These are phyloP conservation scores for Acipenser ruthenus DNA, from an alignment of 2,797 vertebrate genomes.

Conservation along the genomic window DNA sequence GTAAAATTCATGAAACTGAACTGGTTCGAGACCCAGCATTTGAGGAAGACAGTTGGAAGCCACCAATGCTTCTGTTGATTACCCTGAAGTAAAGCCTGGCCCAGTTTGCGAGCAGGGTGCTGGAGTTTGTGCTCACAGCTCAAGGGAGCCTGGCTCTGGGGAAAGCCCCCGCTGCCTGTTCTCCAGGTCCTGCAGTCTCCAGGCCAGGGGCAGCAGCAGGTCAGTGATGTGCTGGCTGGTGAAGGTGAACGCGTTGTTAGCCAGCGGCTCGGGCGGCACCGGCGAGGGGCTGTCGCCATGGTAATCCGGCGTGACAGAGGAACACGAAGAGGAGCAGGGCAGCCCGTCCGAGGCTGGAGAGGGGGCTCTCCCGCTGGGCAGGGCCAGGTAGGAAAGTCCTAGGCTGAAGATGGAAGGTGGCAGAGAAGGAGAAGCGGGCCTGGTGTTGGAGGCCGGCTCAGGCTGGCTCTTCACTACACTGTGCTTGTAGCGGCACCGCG, in stretches of 20 bases:
- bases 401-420: constrained; percentile 15
- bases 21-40: too few species aligned
- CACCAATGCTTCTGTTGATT: too few species aligned
- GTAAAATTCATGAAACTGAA: too few species aligned
- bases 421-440: constrained; percentile 31
- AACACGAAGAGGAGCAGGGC: constrained; percentile 34
- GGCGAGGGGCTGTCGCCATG: constrained; percentile 35
- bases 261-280: constrained; percentile 35
- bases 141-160: constrained; percentile 17
- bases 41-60: too few species aligned
- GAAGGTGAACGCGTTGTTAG: constrained; percentile 62
- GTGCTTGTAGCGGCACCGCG: constrained; percentile 63
- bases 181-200: constrained; percentile 59
- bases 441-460: constrained; percentile 23
- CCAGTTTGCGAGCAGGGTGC: neutral
- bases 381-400: constrained; percentile 6
- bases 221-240: constrained; percentile 62
- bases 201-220: constrained; percentile 58
- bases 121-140: constrained; percentile 34
- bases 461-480: constrained; percentile 10
- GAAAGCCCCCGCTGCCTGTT: constrained; percentile 26
- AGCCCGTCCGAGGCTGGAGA: constrained; percentile 34
- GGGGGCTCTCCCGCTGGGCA: constrained; percentile 10
- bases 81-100: too few species aligned
- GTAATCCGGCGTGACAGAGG: constrained; percentile 21